Percentiles rank a stretch among this genome's conserved stretches.
Conservation (phyloP, 1,140 invertebrate species). For the Ladona fulva region DNA sequence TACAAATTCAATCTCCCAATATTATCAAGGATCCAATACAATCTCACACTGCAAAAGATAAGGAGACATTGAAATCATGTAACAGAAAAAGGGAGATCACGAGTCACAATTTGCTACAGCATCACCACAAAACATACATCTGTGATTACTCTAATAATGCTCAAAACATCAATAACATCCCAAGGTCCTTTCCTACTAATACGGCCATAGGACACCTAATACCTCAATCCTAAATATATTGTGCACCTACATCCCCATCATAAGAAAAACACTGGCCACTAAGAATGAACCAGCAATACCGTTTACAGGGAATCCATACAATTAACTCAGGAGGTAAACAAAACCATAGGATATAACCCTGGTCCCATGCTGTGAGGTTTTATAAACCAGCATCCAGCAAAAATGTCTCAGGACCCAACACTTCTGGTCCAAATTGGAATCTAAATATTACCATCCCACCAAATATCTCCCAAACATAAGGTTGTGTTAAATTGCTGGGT, state of each 20-base stretch:
- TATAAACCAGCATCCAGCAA: neutral
- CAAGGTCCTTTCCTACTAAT: neutral
- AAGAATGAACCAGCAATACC: neutral
- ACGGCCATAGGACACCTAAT: neutral
- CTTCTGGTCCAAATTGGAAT: neutral
- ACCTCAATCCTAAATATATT: neutral
- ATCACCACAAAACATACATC: constrained; percentile 1
- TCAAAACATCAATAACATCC: neutral
- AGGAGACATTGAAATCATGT: neutral
- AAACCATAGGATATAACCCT: neutral
- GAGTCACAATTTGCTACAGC: neutral
- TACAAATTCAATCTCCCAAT: neutral
- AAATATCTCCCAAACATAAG: neutral
- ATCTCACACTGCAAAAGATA: neutral
- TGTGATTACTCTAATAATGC: neutral
- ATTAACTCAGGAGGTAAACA: neutral
- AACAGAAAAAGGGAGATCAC: neutral
- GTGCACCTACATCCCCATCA: neutral
- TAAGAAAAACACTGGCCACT: neutral
- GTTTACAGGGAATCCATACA: neutral
- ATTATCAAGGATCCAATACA: neutral
- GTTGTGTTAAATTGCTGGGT: neutral
- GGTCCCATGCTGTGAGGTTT: neutral
- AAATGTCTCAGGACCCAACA: neutral
- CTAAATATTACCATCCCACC: neutral